These are phyloP conservation scores for Sylvilagus bachmani DNA, from an alignment of 2,113 vertebrate genomes.

Conservation along the genomic window DNA sequence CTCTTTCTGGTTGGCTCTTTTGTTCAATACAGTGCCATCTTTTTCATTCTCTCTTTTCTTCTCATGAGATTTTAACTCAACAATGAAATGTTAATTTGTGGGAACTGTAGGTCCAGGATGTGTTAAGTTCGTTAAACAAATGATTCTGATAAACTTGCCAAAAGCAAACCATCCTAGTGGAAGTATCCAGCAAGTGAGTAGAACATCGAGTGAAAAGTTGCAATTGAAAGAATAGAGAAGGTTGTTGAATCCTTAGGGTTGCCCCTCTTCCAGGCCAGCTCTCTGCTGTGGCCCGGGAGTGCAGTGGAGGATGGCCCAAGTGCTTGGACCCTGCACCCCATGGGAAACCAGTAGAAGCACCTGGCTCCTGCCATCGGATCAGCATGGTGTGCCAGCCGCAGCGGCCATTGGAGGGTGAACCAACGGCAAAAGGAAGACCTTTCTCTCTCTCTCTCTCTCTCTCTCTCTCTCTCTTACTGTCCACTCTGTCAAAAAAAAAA, in stretches of 20 bases:
- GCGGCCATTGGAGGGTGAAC: too few species aligned
- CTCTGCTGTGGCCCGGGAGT: too few species aligned
- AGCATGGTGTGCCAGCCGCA: too few species aligned
- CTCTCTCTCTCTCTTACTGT: too few species aligned
- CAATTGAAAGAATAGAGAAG: background rate
- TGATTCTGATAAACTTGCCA: background rate
- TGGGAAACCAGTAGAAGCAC: too few species aligned
- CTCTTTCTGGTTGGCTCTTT: constrained; percentile 25
- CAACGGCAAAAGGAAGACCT: too few species aligned
- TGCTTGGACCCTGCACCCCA: too few species aligned
- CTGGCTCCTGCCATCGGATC: too few species aligned
- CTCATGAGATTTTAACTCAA: background rate
- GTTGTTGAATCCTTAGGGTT: background rate
- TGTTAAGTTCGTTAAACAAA: background rate
- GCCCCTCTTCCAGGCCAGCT: too few species aligned
- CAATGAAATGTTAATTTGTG: constrained; percentile 14
- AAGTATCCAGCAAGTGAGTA: background rate
- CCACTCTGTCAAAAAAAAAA: too few species aligned
- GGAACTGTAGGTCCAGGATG: background rate
- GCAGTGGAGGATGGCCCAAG: too few species aligned
- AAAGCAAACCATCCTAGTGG: background rate
- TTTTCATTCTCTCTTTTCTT: background rate
- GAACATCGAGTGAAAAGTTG: background rate
- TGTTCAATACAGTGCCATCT: background rate
- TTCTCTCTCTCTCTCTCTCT: too few species aligned